Evolutionary conservation across 2,888 invertebrate genomes (phyloP).

Genomic region (Neoitamus cyanurus): DNA sequence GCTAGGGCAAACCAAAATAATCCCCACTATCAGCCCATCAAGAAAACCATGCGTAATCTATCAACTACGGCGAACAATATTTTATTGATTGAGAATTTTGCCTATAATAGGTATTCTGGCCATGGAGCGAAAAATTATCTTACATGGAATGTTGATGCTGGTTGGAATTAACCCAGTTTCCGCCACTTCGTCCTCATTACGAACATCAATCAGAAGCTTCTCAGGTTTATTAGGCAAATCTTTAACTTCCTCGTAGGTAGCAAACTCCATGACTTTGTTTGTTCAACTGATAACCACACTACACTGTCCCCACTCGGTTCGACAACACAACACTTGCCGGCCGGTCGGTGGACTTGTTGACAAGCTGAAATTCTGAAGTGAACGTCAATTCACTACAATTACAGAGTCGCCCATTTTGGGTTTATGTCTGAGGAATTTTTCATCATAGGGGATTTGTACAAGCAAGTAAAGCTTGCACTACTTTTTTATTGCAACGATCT

Average conservation of each 20-base stretch:
- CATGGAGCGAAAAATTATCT: slow-evolving; percentile 59
- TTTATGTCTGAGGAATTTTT: not conserved
- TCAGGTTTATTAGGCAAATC: slow-evolving; percentile 67
- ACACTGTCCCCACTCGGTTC: not conserved
- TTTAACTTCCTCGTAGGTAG: slow-evolving; percentile 67
- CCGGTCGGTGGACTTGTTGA: not conserved
- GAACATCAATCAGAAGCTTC: slow-evolving; percentile 78
- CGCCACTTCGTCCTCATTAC: slow-evolving; percentile 77
- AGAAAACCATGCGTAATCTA: too few relatives aligned
- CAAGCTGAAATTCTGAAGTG: not conserved
- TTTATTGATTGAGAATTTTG: too few relatives aligned
- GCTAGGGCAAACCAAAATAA: too few relatives aligned
- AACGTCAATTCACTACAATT: not conserved
- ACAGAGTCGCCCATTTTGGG: not conserved
- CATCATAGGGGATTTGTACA: not conserved
- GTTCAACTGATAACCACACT: not conserved
- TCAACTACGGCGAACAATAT: too few relatives aligned
- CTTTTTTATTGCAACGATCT: too few relatives aligned
- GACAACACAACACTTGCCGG: not conserved
- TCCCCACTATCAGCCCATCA: too few relatives aligned
- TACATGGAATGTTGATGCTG: slow-evolving; percentile 82
- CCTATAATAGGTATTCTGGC: not conserved
- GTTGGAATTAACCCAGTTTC: slow-evolving; percentile 79
- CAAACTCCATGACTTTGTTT: slow-evolving; percentile 56
- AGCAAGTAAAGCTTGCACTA: too few relatives aligned